Base-by-base conservation (phyloP, 2,888 invertebrate species). In the Archips xylosteana region DNA sequence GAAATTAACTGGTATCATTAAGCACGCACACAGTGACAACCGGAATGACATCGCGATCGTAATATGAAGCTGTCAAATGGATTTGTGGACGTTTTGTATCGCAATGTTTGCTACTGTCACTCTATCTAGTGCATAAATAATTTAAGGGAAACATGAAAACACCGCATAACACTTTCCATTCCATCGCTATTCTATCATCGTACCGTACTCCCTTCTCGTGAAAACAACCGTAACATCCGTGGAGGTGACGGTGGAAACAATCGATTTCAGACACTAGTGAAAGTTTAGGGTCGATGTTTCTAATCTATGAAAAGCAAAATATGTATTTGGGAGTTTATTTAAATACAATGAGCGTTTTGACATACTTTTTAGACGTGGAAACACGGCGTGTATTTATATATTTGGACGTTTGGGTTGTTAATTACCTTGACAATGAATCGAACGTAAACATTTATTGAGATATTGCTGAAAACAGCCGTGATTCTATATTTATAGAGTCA, bases 221-320 rank as follows among this genome's bases (percentile, higher is more conserved):
- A 39, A 34, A 54, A 54, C 15, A 8, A 23, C 23, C 54, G 54
- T 23, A 23, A 2, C 23, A 62, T 8, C 49, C 36, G 23, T 51
- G 49, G 63, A 65, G 47, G 42, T 78, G 79, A 83, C 79, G 76
- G 84, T 82, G 87, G 83, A 89, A 86, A 88, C 85, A 85, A 87
- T 87, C 81, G 84, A 83, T 84, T 82, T 83, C 83, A 57, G 57
- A 9, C 32, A 57, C 80, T 70, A 80, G 87, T 82, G 89, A 90
- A 90, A 89, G 89, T 79, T 78, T 78, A 81, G 70, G 65, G 49
- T 51, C 51, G 36, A 66, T 13, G 57, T 60, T 65, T 5, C 3
- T 42, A 60, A 45, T 71, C 42, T 70, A 42, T 39, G 36, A 54
- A 32, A 71, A 61, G 66, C 45, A 65, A 9, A 45, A 23, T 54